Percentiles rank a stretch among this genome's conserved stretches.
Conservation (phyloP, 2,888 invertebrate genomes). For the Tromatobia lineatoria region DNA sequence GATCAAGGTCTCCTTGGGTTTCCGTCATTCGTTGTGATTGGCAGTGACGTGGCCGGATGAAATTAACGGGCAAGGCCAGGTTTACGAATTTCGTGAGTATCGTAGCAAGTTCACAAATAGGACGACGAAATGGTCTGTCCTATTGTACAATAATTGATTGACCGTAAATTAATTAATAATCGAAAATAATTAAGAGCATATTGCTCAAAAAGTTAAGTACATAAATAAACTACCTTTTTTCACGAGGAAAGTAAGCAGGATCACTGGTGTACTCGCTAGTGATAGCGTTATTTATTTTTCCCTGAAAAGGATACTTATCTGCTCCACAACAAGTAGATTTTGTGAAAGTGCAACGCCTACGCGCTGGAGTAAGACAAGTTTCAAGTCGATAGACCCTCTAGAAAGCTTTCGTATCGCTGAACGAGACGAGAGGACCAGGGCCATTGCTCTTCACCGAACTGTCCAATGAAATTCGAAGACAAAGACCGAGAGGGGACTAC, state of each 20-base stretch:
- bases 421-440: not conserved
- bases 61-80: slow-evolving; percentile 49
- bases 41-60: slow-evolving; percentile 48
- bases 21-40: slow-evolving; percentile 52
- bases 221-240: too few relatives aligned
- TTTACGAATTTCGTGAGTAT: slow-evolving; percentile 39
- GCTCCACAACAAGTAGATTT: not conserved
- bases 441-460: not conserved
- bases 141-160: not conserved
- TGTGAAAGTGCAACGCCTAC: not conserved
- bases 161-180: too few relatives aligned
- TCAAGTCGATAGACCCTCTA: not conserved
- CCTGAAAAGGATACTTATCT: not conserved
- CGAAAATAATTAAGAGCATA: too few relatives aligned
- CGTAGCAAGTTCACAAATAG: not conserved
- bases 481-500: not conserved
- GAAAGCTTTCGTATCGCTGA: not conserved
- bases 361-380: not conserved
- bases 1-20: slow-evolving; percentile 50
- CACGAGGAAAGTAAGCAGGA: not conserved
- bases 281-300: not conserved
- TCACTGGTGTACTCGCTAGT: not conserved
- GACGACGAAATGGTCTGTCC: not conserved
- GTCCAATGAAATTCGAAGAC: slow-evolving; percentile 2
- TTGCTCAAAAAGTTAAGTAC: too few relatives aligned